Conservation (phyloP, 92 coral and sea anemone species). For the Anthopleura xanthogrammica region DNA sequence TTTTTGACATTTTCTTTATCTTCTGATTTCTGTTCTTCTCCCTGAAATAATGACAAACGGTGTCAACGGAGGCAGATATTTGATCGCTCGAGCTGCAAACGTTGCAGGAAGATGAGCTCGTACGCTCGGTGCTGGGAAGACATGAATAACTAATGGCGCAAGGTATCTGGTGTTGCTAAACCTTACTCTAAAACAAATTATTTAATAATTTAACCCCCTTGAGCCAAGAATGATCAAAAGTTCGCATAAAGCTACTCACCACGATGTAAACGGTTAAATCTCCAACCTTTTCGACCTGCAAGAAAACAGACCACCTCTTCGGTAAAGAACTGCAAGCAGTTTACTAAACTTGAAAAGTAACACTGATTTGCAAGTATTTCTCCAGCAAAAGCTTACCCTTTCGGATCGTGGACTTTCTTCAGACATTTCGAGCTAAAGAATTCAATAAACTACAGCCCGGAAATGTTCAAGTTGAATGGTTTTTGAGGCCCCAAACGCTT, state of each 20-base stretch:
- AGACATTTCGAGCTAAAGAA: constrained; percentile 32
- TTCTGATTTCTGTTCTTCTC: constrained; percentile 79
- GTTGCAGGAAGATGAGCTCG: constrained; percentile 14
- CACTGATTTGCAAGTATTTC: not conserved
- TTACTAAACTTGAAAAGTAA: constrained; percentile 11
- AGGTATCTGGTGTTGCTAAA: not conserved
- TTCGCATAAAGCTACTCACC: constrained; percentile 45
- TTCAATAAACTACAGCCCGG: not conserved
- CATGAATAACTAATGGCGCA: constrained; percentile 7
- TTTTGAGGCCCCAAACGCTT: not conserved
- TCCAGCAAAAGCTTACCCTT: constrained; percentile 37
- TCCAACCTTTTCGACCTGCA: constrained; percentile 97
- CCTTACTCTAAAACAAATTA: not conserved
- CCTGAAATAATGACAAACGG: constrained; percentile 44
- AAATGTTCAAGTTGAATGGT: not conserved
- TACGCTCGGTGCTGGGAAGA: constrained; percentile 12
- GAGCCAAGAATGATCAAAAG: not conserved
- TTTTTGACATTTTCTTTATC: constrained; percentile 86
- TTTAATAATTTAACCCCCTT: not conserved
- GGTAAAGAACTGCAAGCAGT: constrained; percentile 19
- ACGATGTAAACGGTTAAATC: constrained; percentile 91
- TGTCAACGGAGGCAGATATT: not conserved
- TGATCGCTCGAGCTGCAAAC: not conserved
- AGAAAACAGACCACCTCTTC: constrained; percentile 29
- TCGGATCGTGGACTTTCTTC: constrained; percentile 53